Evolutionary conservation across 2,888 invertebrate genomes (phyloP), one percentile per base, ranked within the genome.

Genomic region (Cordylochernes scorpioides): DNA sequence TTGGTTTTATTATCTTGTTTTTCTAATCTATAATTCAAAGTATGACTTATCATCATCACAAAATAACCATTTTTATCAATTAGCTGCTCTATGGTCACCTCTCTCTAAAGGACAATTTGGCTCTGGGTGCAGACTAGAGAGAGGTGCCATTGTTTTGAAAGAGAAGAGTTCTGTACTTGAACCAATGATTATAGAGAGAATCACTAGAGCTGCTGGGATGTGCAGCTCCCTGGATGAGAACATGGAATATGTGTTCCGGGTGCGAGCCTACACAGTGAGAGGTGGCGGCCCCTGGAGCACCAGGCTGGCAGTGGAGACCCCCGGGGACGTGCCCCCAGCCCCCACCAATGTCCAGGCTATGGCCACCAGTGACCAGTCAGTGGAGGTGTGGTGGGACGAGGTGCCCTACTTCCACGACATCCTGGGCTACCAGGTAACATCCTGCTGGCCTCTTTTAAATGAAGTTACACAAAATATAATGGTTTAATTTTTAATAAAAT

Each of bases 221-320:
- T 26, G 2, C 19, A 42, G 40, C 22, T 36, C 38, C 45, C 59
- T 94, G 38, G 84, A 88, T 52, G 84, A 84, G 57, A 77, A 78
- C 51, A 78, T 80, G 1, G 80, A 84, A 49, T 94, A 91, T 51
- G 66, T 30, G 7, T 35, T 38, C 17, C 72, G 77, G 52, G 73
- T 91, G 12, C 66, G 74, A 46, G 84, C 88, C 1, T 77, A 74
- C 49, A 94, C 91, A 1, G 71, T 67, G 35, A 71, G 72, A 50
- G 91, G 91, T 2, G 65, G 71, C 3, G 91, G 91, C 0, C 88
- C 88, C 0, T 82, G 71, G 51, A 82, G 82, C 46, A 77, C 80
- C 42, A 72, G 73, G 44, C 59, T 73, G 26, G 65, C 69, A 6
- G 64, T 78, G 24, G 65, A 71, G 43, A 84, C 84, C 7, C 80